These are phyloP conservation scores for Pelochelys cantorii DNA, from an alignment of 2,797 vertebrate species.

Conservation along the genomic window DNA sequence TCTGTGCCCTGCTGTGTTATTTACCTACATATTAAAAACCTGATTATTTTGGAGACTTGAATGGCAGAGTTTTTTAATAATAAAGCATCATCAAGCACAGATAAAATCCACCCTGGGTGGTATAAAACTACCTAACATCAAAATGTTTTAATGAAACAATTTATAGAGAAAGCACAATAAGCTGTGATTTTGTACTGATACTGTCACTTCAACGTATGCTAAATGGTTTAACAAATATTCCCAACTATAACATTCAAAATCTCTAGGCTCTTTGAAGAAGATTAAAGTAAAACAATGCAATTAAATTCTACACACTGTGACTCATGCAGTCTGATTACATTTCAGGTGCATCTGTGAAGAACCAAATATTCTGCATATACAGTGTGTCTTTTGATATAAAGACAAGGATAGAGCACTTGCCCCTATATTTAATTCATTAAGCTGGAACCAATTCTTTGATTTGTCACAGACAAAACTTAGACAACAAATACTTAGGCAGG, in stretches of 20 bases:
- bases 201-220: conserved; percentile 11
- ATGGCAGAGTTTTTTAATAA: conserved; percentile 26
- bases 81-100: conserved; percentile 11
- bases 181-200: background rate
- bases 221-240: conserved; percentile 48
- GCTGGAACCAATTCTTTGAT: conserved; percentile 23
- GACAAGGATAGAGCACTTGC: background rate
- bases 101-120: conserved; percentile 25
- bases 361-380: background rate
- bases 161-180: background rate
- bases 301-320: conserved; percentile 46
- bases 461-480: conserved; percentile 25
- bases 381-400: conserved; percentile 20
- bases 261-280: conserved; percentile 53
- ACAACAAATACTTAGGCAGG: background rate
- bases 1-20: too few species aligned
- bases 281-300: conserved; percentile 58
- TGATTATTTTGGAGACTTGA: conserved; percentile 5
- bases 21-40: background rate
- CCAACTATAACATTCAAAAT: conserved; percentile 56
- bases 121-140: conserved; percentile 27
- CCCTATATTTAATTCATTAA: conserved; percentile 25
- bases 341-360: conserved; percentile 26
- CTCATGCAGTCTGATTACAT: background rate
- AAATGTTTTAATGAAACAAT: background rate